A percentile compares a stretch with the other conserved stretches of the same genome.
Evolutionary conservation across 1,140 invertebrate genomes (phyloP).

Genomic region (Heliconius hewitsoni): DNA sequence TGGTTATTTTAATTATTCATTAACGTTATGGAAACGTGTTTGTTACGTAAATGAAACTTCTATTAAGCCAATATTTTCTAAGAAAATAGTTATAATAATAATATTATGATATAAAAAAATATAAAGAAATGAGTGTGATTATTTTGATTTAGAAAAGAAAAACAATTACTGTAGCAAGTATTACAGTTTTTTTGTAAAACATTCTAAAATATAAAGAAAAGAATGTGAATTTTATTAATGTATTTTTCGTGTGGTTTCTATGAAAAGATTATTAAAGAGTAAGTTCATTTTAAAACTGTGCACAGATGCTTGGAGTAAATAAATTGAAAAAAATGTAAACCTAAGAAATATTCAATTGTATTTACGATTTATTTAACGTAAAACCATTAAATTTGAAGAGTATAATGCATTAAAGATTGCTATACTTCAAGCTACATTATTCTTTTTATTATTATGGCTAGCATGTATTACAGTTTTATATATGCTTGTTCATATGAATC

Average conservation of each 20-base stretch:
- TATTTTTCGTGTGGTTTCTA: too few relatives aligned
- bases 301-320: not conserved
- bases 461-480: too few relatives aligned
- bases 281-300: not conserved
- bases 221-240: too few relatives aligned
- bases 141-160: not conserved
- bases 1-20: not conserved
- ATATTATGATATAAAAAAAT: too few relatives aligned
- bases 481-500: too few relatives aligned
- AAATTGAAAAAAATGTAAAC: not conserved
- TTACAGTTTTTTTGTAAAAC: too few relatives aligned
- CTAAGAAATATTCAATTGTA: not conserved
- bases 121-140: not conserved
- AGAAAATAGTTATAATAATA: not conserved
- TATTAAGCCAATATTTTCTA: not conserved
- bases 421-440: too few relatives aligned
- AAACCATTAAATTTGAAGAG: not conserved
- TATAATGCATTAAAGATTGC: not conserved
- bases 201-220: too few relatives aligned
- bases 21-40: constrained; percentile 1
- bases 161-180: too few relatives aligned
- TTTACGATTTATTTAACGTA: not conserved
- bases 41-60: constrained; percentile 12
- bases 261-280: not conserved
- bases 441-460: too few relatives aligned